Base-by-base conservation (phyloP, 2,888 invertebrate genomes). In the Drosophila vallismaia region DNA sequence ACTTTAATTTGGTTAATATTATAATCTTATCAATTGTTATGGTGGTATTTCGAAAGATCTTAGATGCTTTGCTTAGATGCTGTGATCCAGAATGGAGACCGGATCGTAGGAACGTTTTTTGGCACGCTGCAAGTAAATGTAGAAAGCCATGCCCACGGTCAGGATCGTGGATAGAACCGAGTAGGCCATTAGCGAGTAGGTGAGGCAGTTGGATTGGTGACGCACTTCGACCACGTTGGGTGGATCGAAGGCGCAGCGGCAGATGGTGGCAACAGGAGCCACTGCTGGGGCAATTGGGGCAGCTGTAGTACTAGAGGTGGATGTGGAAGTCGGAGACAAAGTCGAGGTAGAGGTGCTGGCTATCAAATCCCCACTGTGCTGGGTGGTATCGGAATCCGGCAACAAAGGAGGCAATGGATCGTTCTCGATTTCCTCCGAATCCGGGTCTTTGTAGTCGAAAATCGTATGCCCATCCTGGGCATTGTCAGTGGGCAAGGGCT, bases 61-160 rank as follows among this genome's bases (percentile, higher is more conserved):
- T 19, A 19, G 19, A 19, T 19, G 19, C 24, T 9, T 9, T 26
- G 46, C 59, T 72, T 78, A 91, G 72, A 88, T 90, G 72, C 90
- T 91, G 49, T 91, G 90, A 73, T 92, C 92, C 62, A 89, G 81
- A 60, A 83, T 90, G 12, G 91, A 89, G 50, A 91, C 91, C 3
- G 91, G 90, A 29, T 89, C 80, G 70, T 91, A 91, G 73, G 92
- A 91, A 76, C 91, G 90, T 73, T 91, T 89, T 60, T 88, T 90
- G 66, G 90, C 88, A 28, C 71, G 83, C 63, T 89, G 89, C 14
- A 74, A 77, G 48, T 8, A 62, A 51, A 88, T 86, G 54, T 88
- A 83, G 42, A 70, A 67, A 10, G 59, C 64, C 50, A 89, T 60
- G 3, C 60, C n/a, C 28, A 42, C 10, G 9, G 31, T 1, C 12